Conservation (phyloP, 2,113 vertebrate genomes). For the Kobus ellipsiprymnus region DNA sequence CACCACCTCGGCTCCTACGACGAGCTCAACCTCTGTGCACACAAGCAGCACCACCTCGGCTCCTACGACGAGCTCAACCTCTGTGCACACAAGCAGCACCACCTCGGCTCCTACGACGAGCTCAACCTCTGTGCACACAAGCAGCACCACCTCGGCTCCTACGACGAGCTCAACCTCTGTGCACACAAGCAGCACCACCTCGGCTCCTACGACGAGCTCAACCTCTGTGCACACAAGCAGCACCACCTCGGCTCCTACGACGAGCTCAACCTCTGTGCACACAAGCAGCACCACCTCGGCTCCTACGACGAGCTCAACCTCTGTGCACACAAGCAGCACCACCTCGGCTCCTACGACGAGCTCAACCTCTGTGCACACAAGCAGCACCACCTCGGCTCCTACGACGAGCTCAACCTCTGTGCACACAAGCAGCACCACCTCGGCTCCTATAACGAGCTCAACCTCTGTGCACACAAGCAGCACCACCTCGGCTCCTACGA, state of each 20-base stretch:
- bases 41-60: rapidly evolving
- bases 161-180: rapidly evolving
- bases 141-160: rapidly evolving
- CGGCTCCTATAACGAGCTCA: rapidly evolving
- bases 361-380: background rate
- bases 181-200: rapidly evolving
- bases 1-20: rapidly evolving
- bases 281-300: rapidly evolving
- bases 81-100: rapidly evolving
- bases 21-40: rapidly evolving
- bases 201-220: rapidly evolving
- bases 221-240: no score
- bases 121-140: rapidly evolving
- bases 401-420: rapidly evolving
- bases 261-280: rapidly evolving
- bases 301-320: rapidly evolving
- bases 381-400: rapidly evolving
- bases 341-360: rapidly evolving
- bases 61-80: rapidly evolving
- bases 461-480: rapidly evolving
- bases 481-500: rapidly evolving
- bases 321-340: rapidly evolving
- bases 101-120: rapidly evolving
- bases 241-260: rapidly evolving
- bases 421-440: rapidly evolving